phyloP scores from a whole-genome alignment of 2,888 invertebrate genomes.

The Steinernema hermaphroditum region DNA sequence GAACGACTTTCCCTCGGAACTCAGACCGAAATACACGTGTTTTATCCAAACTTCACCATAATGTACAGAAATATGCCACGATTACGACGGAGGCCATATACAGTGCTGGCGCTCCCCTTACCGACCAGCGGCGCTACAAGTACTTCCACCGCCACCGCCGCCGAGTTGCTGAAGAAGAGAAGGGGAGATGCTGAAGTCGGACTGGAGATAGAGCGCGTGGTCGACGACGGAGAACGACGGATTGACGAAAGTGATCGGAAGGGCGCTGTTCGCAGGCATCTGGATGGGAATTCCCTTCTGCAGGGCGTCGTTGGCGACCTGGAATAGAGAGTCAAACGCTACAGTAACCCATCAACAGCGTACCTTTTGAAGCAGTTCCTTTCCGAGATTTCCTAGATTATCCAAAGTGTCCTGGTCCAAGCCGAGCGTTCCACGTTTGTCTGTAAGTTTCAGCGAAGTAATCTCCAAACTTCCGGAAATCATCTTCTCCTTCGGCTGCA shows the following conservation, averaged over 20 bases:
- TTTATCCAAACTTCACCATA: too few species aligned
- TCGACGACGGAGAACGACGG: slow-evolving; percentile 59
- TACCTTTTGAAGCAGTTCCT: slow-evolving; percentile 58
- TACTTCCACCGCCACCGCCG: slow-evolving; percentile 8
- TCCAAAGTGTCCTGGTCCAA: slow-evolving; percentile 62
- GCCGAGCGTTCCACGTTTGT: slow-evolving; percentile 38
- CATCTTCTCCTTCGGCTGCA: slow-evolving; percentile 44
- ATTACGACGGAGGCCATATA: too few species aligned
- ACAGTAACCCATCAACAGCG: too few species aligned
- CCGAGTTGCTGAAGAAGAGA: slow-evolving; percentile 45
- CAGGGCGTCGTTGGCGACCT: slow-evolving; percentile 62
- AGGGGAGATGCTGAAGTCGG: slow-evolving; percentile 60
- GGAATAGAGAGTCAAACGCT: too few species aligned
- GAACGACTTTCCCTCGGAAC: too few species aligned
- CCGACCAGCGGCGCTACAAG: too few species aligned
- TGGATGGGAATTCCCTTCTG: slow-evolving; percentile 57
- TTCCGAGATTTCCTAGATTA: slow-evolving; percentile 62
- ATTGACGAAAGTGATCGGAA: slow-evolving; percentile 60
- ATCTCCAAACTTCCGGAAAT: slow-evolving; percentile 54
- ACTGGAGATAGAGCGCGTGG: slow-evolving; percentile 59
- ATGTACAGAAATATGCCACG: too few species aligned
- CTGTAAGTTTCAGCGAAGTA: slow-evolving; percentile 48
- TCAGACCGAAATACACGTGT: too few species aligned
- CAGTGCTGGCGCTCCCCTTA: too few species aligned
- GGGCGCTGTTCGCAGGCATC: slow-evolving; percentile 51